A percentile compares a stretch with the other conserved stretches of the same genome.
phyloP scores from a whole-genome alignment of 2,888 invertebrate species.

The Acleris laterana region DNA sequence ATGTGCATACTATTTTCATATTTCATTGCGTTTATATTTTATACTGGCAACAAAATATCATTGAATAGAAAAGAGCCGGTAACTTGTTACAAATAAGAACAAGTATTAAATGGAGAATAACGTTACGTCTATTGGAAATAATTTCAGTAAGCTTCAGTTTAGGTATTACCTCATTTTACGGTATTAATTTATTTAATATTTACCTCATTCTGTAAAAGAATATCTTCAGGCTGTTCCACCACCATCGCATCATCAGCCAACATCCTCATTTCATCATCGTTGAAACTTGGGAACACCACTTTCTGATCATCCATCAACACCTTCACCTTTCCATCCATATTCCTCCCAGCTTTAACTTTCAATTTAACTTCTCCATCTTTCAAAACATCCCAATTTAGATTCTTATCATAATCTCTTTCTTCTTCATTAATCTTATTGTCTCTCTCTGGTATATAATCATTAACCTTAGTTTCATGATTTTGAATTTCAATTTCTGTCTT shows the following conservation, averaged over 20 bases:
- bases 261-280: constrained; percentile 66
- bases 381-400: constrained; percentile 47
- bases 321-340: constrained; percentile 25
- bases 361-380: constrained; percentile 36
- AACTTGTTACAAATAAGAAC: no score
- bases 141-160: no score
- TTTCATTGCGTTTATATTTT: no score
- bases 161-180: no score
- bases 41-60: no score
- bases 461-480: constrained; percentile 42
- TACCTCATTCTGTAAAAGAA: constrained; percentile 75
- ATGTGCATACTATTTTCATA: no score
- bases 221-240: constrained; percentile 56
- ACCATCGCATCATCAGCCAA: constrained; percentile 62
- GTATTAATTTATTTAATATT: constrained; percentile 39
- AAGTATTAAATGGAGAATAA: no score
- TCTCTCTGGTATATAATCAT: constrained; percentile 6
- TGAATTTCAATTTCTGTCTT: constrained; percentile 48
- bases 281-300: constrained; percentile 51
- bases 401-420: constrained; percentile 12
- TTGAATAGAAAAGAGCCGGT: no score
- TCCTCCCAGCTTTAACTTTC: constrained; percentile 36
- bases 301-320: constrained; percentile 39
- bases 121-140: no score
- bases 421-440: neutral